Percentiles rank a stretch among this genome's conserved stretches.
Evolutionary conservation across 2,888 invertebrate genomes (phyloP).

Genomic region (Leucozona laternaria): DNA sequence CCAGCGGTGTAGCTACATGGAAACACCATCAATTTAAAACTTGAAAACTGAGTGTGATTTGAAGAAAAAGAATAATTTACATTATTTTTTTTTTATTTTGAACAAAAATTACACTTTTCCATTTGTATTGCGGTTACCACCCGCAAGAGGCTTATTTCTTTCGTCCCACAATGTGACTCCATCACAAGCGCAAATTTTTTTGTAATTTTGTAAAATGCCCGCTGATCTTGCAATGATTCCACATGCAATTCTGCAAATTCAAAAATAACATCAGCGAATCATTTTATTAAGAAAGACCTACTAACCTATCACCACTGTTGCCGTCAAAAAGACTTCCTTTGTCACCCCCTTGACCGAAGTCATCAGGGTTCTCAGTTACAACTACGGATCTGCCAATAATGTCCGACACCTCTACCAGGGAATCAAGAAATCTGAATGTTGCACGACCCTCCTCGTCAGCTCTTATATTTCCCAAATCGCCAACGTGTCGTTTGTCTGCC

Average conservation of each 20-base stretch:
- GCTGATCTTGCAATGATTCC: conserved; percentile 95
- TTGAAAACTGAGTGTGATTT: too few relatives aligned
- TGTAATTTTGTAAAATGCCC: conserved; percentile 93
- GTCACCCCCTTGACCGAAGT: conserved; percentile 85
- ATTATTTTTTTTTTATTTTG: not conserved
- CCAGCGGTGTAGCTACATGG: too few relatives aligned
- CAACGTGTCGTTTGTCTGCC: conserved; percentile 85
- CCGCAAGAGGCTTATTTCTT: conserved; percentile 85
- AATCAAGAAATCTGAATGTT: conserved; percentile 87
- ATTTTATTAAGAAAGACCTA: not conserved
- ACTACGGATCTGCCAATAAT: conserved; percentile 92
- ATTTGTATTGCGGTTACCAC: conserved; percentile 77
- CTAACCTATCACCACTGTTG: conserved; percentile 86
- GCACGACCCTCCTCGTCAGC: conserved; percentile 87
- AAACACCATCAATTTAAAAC: too few relatives aligned
- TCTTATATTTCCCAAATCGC: conserved; percentile 87
- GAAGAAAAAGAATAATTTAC: too few relatives aligned
- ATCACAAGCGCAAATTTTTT: conserved; percentile 95
- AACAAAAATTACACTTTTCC: conserved; percentile 39
- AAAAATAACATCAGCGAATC: conserved; percentile 7
- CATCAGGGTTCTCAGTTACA: conserved; percentile 87
- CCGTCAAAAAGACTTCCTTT: conserved; percentile 86
- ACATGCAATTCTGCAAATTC: conserved; percentile 88
- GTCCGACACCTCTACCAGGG: conserved; percentile 87
- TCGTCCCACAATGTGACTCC: conserved; percentile 96